Evolutionary conservation across 2,888 invertebrate species (phyloP), one percentile per base, ranked within the genome.

Genomic region (Platypus cylindrus): DNA sequence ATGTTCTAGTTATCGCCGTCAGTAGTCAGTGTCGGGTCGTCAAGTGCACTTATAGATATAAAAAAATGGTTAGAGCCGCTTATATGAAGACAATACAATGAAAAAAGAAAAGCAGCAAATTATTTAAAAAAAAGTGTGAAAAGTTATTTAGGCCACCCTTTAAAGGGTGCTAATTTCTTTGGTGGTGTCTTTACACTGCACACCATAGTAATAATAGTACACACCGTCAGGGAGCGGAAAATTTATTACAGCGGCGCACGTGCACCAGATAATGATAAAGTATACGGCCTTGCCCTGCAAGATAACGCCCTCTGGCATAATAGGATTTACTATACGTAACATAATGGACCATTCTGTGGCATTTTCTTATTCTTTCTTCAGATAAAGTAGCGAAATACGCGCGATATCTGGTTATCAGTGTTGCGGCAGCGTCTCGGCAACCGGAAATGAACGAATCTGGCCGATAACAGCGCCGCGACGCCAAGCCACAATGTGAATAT

Each of bases 321-420:
- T 63, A 63, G 62, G 62, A 63, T 63, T 63, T 63, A 63, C 60
- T 62, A 56, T 62, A 61, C 60, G 58, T 61, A 62, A 59, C 62
- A 63, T 63, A 63, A 63, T 63, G 62, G 62, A 57, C 62, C 62
- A 63, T 63, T 63, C 62, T 63, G 59, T 55, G 59, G 58, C 62
- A 60, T 61, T 63, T 63, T 62, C 62, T 63, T 62, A 62, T 63
- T 62, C 61, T 62, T 62, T 62, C 59, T 61, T 50, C 52, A 60
- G 62, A 62, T 62, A 62, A 62, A 62, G 56, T 60, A 60, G 53
- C 55, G 58, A 58, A 60, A 60, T 60, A 57, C 57, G 54, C 54
- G 58, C 57, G 60, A 60, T 62, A 62, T 62, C 62, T 59, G 52
- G 61, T 62, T 62, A 62, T 62, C 62, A 60, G 60, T 56, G 59